Conservation (phyloP, 2,113 vertebrate genomes). For the Thryonomys swinderianus region DNA sequence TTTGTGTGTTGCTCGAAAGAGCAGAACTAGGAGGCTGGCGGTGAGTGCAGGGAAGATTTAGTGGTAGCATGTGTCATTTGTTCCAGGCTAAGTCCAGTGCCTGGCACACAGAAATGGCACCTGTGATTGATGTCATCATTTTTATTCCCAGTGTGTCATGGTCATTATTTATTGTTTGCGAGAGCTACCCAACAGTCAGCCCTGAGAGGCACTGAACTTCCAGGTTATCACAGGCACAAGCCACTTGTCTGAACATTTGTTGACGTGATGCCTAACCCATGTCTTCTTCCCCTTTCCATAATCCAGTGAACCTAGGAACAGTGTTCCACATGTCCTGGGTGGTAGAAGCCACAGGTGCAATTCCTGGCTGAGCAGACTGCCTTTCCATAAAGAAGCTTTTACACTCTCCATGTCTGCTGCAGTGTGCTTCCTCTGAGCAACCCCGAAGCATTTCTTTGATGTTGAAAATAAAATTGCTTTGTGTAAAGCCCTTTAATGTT, state of each 20-base stretch:
- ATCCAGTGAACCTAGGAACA: not conserved
- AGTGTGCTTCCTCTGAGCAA: not conserved
- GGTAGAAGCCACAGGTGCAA: not conserved
- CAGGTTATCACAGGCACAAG: not conserved
- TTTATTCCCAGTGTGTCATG: not conserved
- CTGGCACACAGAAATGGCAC: not conserved
- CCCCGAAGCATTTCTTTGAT: slow-evolving; percentile 55
- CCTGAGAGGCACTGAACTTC: not conserved
- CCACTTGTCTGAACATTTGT: not conserved
- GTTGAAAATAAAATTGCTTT: slow-evolving; percentile 63
- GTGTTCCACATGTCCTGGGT: not conserved
- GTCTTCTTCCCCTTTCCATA: not conserved
- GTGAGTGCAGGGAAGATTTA: not conserved
- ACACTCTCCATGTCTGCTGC: not conserved
- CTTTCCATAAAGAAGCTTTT: not conserved
- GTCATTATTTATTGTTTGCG: not conserved
- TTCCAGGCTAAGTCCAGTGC: not conserved
- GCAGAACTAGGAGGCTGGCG: not conserved
- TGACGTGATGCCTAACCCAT: not conserved
- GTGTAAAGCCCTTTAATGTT: slow-evolving; percentile 61
- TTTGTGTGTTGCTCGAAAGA: not conserved
- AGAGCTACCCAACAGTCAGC: not conserved
- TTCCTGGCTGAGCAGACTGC: not conserved
- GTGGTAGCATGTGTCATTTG: not conserved
- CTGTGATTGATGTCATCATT: not conserved